Conservation (phyloP, 2,797 vertebrate genomes). For the Hafferia zeledoni region DNA sequence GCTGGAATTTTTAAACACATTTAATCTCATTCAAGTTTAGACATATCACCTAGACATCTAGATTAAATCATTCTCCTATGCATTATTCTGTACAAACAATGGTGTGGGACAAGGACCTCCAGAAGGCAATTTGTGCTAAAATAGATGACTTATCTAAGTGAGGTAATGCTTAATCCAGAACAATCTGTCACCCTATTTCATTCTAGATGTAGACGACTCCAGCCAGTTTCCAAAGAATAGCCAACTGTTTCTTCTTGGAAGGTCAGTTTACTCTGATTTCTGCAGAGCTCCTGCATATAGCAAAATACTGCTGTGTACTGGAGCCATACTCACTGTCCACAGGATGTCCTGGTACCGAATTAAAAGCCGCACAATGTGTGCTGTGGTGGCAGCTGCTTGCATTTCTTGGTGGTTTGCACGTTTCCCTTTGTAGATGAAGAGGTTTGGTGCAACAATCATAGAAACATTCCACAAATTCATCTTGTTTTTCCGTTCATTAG, state of each 20-base stretch:
- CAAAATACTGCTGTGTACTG: neutral
- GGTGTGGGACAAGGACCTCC: neutral
- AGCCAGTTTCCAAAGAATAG: neutral
- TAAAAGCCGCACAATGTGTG: slow-evolving; percentile 87
- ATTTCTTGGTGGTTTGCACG: slow-evolving; percentile 85
- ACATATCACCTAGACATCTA: neutral
- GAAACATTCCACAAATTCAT: slow-evolving; percentile 97
- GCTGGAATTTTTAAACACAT: neutral
- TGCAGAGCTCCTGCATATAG: neutral
- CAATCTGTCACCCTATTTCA: neutral
- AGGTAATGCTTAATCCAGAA: neutral
- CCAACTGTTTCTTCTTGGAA: neutral
- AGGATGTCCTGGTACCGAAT: slow-evolving; percentile 91
- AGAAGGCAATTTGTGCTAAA: neutral
- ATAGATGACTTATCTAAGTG: neutral
- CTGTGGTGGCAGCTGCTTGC: slow-evolving; percentile 85
- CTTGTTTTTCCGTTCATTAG: slow-evolving; percentile 90
- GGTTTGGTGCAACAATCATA: slow-evolving; percentile 94
- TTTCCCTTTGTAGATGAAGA: slow-evolving; percentile 87
- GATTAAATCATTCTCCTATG: neutral
- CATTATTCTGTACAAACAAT: neutral
- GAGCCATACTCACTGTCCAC: slow-evolving; percentile 85
- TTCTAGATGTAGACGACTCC: neutral
- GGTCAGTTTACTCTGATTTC: neutral
- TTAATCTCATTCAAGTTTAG: neutral